These are phyloP conservation scores for Plemyria rubiginata DNA, from an alignment of 2,888 invertebrate genomes.

Conservation along the genomic window DNA sequence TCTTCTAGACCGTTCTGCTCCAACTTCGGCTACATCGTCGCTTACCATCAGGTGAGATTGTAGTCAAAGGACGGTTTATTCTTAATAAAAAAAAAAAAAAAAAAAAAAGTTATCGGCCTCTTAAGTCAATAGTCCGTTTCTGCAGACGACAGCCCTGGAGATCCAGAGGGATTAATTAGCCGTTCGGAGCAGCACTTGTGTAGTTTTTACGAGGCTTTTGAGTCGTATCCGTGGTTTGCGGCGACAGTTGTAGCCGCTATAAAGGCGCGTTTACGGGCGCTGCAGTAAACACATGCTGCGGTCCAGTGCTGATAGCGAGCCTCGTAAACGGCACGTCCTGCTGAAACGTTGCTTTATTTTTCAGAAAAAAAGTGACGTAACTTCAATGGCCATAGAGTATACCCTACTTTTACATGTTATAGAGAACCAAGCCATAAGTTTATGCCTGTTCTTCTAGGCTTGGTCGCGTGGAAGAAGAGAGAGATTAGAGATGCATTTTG, in stretches of 20 bases:
- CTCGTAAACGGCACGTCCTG: constrained; percentile 66
- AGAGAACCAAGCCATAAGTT: too few species aligned
- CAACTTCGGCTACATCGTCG: too few species aligned
- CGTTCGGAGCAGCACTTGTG: constrained; percentile 56
- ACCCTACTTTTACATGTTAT: too few species aligned
- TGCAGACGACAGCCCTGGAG: constrained; percentile 38
- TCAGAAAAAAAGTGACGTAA: constrained; percentile 28
- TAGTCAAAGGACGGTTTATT: too few species aligned
- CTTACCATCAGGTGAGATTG: too few species aligned
- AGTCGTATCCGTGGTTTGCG: constrained; percentile 51
- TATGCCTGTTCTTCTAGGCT: too few species aligned
- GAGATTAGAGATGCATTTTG: too few species aligned
- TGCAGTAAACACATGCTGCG: constrained; percentile 67
- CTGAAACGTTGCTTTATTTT: constrained; percentile 33
- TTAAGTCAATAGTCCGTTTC: constrained; percentile 14
- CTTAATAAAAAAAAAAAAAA: too few species aligned
- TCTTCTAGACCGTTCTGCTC: too few species aligned
- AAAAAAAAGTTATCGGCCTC: too few species aligned
- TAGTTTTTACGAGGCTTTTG: constrained; percentile 66
- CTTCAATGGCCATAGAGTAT: background rate
- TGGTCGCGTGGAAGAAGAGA: too few species aligned
- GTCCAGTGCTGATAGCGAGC: constrained; percentile 53
- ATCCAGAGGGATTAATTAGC: constrained; percentile 64
- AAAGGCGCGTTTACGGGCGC: constrained; percentile 63
- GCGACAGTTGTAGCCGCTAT: constrained; percentile 60